These are phyloP conservation scores for Pyralis farinalis DNA, from an alignment of 2,888 invertebrate genomes.

Conservation along the genomic window DNA sequence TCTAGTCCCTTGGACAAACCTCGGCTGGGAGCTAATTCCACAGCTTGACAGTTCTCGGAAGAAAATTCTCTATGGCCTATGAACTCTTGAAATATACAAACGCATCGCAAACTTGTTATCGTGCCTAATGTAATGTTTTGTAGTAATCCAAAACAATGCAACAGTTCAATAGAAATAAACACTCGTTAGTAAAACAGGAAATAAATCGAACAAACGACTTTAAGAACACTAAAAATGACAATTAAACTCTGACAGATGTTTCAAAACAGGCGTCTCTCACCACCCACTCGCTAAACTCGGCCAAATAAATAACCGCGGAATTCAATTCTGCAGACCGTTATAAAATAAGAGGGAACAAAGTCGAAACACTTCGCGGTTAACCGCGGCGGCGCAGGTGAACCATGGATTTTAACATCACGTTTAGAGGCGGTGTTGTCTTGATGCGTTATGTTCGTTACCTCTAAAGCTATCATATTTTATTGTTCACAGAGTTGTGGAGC, in stretches of 20 bases:
- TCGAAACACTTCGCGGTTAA: constrained; percentile 74
- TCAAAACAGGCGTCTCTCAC: not conserved
- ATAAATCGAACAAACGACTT: not conserved
- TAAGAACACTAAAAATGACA: not conserved
- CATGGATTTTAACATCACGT: constrained; percentile 63
- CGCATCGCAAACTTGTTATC: too few species aligned
- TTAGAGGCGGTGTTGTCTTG: not conserved
- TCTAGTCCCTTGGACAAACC: too few species aligned
- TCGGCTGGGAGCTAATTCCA: too few species aligned
- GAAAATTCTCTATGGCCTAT: too few species aligned
- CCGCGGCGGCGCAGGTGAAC: constrained; percentile 69
- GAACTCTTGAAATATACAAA: too few species aligned
- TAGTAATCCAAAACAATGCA: not conserved
- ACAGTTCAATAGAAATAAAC: not conserved
- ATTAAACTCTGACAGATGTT: not conserved
- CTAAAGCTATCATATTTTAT: not conserved
- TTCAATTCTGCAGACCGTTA: constrained; percentile 79
- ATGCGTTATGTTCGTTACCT: not conserved
- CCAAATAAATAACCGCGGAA: constrained; percentile 78
- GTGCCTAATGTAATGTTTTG: too few species aligned
- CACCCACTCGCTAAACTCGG: not conserved
- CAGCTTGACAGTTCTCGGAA: too few species aligned
- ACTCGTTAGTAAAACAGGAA: not conserved
- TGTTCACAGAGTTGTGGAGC: constrained; percentile 43
- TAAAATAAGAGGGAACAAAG: constrained; percentile 75